These are phyloP conservation scores for Platichthys stellatus DNA, from an alignment of 2,113 vertebrate genomes.

Conservation along the genomic window DNA sequence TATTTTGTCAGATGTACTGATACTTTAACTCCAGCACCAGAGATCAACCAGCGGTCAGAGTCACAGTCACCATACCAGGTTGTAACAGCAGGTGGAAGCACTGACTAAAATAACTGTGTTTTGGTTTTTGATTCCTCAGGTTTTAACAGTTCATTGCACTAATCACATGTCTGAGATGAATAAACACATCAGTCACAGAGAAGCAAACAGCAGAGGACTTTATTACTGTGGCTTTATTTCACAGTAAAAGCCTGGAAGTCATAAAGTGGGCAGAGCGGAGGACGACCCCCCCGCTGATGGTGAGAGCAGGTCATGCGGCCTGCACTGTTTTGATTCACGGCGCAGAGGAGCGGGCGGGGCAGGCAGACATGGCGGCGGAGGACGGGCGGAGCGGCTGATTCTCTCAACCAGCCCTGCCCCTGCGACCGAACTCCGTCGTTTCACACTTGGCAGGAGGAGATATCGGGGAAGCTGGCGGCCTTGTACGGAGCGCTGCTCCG, in stretches of 20 bases:
- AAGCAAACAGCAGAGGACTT: too few species aligned
- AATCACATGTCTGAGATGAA: neutral
- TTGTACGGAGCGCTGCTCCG: slow-evolving; percentile 36
- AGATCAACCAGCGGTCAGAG: neutral
- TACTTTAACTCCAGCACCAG: neutral
- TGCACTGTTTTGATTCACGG: slow-evolving; percentile 53
- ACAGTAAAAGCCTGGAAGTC: too few species aligned
- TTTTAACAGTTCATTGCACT: too few species aligned
- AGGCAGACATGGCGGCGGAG: slow-evolving; percentile 51
- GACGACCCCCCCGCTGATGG: neutral
- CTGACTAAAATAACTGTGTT: neutral
- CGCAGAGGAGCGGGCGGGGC: neutral
- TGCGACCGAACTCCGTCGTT: too few species aligned
- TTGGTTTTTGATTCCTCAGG: neutral
- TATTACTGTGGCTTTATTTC: neutral
- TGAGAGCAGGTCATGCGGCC: slow-evolving; percentile 47
- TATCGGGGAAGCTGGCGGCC: slow-evolving; percentile 48
- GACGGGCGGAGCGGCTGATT: slow-evolving; percentile 20
- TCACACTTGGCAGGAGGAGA: neutral
- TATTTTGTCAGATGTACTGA: neutral
- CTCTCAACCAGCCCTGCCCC: neutral
- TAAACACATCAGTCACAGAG: neutral
- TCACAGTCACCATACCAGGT: neutral
- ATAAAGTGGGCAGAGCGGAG: neutral
- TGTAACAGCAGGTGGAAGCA: slow-evolving; percentile 34